A percentile compares a stretch with the other conserved stretches of the same genome.
Conservation (phyloP, 2,113 vertebrate species). For the Galbula dea region DNA sequence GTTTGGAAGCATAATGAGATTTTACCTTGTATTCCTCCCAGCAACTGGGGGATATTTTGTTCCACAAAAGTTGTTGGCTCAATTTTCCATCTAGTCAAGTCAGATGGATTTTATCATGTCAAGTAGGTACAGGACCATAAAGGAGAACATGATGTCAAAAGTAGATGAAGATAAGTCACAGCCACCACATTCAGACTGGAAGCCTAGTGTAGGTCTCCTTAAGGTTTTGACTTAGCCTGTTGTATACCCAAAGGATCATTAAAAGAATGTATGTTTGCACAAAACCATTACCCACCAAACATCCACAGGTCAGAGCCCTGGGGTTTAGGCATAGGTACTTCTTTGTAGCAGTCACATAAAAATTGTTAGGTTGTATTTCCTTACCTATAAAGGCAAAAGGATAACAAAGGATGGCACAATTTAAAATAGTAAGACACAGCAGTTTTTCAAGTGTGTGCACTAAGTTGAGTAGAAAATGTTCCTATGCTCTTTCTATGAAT, state of each 20-base stretch:
- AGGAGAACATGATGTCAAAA: background rate
- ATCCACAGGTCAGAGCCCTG: background rate
- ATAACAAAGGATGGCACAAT: background rate
- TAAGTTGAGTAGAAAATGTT: background rate
- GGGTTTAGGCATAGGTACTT: background rate
- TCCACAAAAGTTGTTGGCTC: background rate
- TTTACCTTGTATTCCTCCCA: background rate
- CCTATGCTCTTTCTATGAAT: background rate
- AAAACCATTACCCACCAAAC: background rate
- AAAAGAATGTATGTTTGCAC: background rate
- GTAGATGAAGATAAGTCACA: background rate
- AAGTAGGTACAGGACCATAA: background rate
- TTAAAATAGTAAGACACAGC: background rate
- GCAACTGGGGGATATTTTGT: background rate
- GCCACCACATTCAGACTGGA: background rate
- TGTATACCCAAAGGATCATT: background rate
- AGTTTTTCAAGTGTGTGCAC: background rate
- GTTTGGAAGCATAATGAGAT: background rate
- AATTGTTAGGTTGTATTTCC: background rate
- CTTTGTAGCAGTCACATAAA: background rate
- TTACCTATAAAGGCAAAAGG: background rate
- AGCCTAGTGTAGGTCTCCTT: background rate
- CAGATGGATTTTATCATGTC: background rate
- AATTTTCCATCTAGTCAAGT: background rate
- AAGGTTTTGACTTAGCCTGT: background rate